Base-by-base conservation (phyloP, 2,113 vertebrate genomes). In the Holacanthus passer region DNA sequence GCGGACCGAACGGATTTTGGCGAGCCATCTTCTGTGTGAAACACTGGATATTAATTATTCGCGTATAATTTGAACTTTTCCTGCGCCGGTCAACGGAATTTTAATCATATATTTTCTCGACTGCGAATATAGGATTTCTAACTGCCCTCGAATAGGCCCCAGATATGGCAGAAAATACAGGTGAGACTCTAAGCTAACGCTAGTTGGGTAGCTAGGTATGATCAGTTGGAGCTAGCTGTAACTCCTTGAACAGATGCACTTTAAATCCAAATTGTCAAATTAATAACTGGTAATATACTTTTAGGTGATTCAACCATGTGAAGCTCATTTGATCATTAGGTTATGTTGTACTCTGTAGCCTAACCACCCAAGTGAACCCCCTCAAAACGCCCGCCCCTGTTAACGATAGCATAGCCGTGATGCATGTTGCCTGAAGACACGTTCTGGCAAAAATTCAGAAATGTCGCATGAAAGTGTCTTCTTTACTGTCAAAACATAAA, bases 111-210 rank as follows among this genome's bases (percentile, higher is more conserved):
- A 0, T 50, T 1, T 37, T 37, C 22, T 47, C 12, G 31, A 39
- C 2, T 12, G 5, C 12, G 27, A 50, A 22, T 7, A 7, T 0
- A 55, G 16, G 16, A 19, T 47, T 24, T 35, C 13, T 27, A 22
- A 29, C 8, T 76, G 64, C 31, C 17, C 16, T 12, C 0, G 6
- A 59, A 55, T 69, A 70, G 9, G 12, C 53, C 17, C 3, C 24
- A 53, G 73, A 77, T 62, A 94, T 94, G 93, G 87, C 92, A 43
- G 92, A 94, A 81, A 90, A 87, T 50, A 39, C 83, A 76, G 93
- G 93, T 94, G 55, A 92, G 89, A 88, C 10, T 58, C 60, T 72
- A 14, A 19, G 88, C 77, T 83, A 71, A 68, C n/a, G 74, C 45
- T 91, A 88, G 80, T 87, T 55, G 3, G 5, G 10, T 77, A 87